Conservation (phyloP, 1,140 invertebrate species). For the Dinoponera quadriceps region DNA sequence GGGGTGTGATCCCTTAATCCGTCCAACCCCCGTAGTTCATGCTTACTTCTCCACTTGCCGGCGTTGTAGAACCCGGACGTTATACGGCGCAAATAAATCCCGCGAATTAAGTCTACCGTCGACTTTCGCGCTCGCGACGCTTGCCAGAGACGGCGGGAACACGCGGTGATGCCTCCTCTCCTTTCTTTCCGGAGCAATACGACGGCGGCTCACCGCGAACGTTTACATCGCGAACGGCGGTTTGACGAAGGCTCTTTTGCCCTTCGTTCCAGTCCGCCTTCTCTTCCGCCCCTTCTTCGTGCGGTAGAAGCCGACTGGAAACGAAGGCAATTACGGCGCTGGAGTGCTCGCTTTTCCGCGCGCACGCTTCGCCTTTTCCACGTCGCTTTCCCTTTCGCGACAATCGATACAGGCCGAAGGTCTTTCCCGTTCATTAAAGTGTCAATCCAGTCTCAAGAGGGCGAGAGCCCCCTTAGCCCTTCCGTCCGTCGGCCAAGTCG, state of each 20-base stretch:
- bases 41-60: constrained; percentile 54
- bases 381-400: constrained; percentile 78
- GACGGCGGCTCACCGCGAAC: constrained; percentile 39
- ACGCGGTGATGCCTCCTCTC: constrained; percentile 42
- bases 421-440: constrained; percentile 81
- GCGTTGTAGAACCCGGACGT: constrained; percentile 54
- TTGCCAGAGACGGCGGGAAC: constrained; percentile 5
- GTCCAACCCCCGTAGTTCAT: constrained; percentile 48
- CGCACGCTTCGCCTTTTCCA: constrained; percentile 41
- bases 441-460: constrained; percentile 80
- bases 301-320: constrained; percentile 69
- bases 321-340: constrained; percentile 79
- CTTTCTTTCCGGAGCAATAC: too few species aligned
- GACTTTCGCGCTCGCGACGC: constrained; percentile 30
- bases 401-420: constrained; percentile 76
- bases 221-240: constrained; percentile 53
- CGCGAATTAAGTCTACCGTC: constrained; percentile 51
- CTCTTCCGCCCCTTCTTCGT: too few species aligned
- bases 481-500: constrained; percentile 8
- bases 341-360: constrained; percentile 74
- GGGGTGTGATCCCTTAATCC: constrained; percentile 66
- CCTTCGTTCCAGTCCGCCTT: constrained; percentile 38
- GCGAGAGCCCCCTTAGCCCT: background rate
- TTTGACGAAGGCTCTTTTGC: constrained; percentile 64
- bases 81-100: constrained; percentile 56